phyloP scores from a whole-genome alignment of 2,113 vertebrate genomes.

The Centropus unirufus region DNA sequence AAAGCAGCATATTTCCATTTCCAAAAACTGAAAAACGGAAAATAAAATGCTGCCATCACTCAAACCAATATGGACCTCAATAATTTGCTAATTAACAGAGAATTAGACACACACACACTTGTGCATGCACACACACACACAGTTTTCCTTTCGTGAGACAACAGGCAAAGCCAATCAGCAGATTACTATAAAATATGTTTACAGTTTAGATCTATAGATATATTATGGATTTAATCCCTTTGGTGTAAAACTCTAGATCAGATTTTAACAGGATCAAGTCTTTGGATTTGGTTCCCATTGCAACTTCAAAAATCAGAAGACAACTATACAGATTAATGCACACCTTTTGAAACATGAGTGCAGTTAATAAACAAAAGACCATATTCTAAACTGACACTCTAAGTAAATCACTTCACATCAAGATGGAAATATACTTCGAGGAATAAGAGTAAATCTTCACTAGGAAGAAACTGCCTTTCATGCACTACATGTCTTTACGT shows the following conservation, averaged over 20 bases:
- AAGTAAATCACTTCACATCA: not conserved
- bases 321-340: not conserved
- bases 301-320: slow-evolving; percentile 32
- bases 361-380: slow-evolving; percentile 40
- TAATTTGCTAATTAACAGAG: slow-evolving; percentile 73
- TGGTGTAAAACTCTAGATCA: slow-evolving; percentile 54
- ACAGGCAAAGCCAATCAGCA: slow-evolving; percentile 65
- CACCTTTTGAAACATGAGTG: slow-evolving; percentile 13
- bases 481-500: not conserved
- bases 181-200: slow-evolving; percentile 58
- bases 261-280: slow-evolving; percentile 49
- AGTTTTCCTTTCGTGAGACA: slow-evolving; percentile 38
- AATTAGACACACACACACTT: not conserved
- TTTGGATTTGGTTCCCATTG: slow-evolving; percentile 51
- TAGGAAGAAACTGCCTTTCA: not conserved
- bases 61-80: slow-evolving; percentile 29
- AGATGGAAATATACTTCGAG: not conserved
- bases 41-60: slow-evolving; percentile 28
- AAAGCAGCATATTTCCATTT: slow-evolving; percentile 1
- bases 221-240: slow-evolving; percentile 36
- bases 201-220: slow-evolving; percentile 46
- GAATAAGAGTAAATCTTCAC: not conserved
- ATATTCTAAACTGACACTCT: not conserved
- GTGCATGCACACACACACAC: not conserved
- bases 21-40: slow-evolving; percentile 1